A percentile compares a stretch with the other conserved stretches of the same genome.
Conservation (phyloP, 1,140 invertebrate species). For the Hypothenemus hampei region DNA sequence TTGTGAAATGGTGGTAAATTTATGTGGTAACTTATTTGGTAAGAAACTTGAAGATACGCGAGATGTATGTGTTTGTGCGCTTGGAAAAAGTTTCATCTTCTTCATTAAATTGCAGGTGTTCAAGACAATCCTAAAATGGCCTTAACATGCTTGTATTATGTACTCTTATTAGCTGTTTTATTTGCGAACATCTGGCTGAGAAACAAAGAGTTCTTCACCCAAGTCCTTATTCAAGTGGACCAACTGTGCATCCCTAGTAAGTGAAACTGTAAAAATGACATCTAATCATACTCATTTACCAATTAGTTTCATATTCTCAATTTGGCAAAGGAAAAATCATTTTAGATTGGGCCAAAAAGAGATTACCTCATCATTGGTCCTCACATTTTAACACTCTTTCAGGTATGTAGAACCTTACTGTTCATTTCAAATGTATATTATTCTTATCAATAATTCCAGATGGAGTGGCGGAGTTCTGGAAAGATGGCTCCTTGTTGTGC, state of each 20-base stretch:
- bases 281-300: conserved; percentile 22
- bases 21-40: neutral
- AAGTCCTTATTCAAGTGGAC: conserved; percentile 32
- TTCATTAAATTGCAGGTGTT: neutral
- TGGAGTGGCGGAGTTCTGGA: conserved; percentile 47
- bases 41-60: neutral
- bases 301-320: conserved; percentile 38
- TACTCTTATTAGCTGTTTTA: conserved; percentile 33
- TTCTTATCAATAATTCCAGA: conserved; percentile 26
- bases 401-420: neutral
- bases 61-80: no score
- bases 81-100: neutral
- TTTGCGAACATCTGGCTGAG: conserved; percentile 26
- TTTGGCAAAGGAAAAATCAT: conserved; percentile 36
- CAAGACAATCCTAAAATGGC: conserved; percentile 2
- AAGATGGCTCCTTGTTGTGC: conserved; percentile 54
- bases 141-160: conserved; percentile 21
- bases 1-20: neutral
- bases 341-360: conserved; percentile 36
- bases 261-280: neutral
- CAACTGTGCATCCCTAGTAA: conserved; percentile 33
- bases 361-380: conserved; percentile 37
- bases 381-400: conserved; percentile 20
- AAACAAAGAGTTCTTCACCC: conserved; percentile 26
- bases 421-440: neutral